A percentile compares a stretch with the other conserved stretches of the same genome.
Conservation (phyloP, 1,140 invertebrate species). For the Zaprionus taronus region DNA sequence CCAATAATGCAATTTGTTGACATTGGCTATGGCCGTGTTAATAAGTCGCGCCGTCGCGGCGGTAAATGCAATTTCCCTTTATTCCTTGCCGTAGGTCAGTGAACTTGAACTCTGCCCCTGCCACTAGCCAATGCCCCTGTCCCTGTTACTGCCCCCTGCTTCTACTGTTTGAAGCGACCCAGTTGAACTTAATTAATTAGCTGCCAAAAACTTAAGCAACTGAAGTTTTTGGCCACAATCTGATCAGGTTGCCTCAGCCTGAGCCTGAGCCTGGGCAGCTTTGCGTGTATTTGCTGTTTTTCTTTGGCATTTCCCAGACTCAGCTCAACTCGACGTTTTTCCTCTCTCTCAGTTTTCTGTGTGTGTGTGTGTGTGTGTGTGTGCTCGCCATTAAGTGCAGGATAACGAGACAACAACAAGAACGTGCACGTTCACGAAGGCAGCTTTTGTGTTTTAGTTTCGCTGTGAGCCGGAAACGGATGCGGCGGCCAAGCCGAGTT, state of each 20-base stretch:
- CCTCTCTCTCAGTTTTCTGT: background rate
- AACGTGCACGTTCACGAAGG: constrained; percentile 21
- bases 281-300: constrained; percentile 66
- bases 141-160: background rate
- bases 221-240: constrained; percentile 73
- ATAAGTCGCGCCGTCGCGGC: constrained; percentile 51
- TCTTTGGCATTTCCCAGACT: constrained; percentile 68
- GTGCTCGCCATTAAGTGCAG: constrained; percentile 65
- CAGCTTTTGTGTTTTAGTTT: constrained; percentile 77
- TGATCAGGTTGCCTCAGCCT: constrained; percentile 73
- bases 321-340: background rate
- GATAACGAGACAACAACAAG: constrained; percentile 32
- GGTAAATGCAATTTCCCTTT: constrained; percentile 62
- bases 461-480: constrained; percentile 69
- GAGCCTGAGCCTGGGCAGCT: constrained; percentile 43
- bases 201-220: constrained; percentile 62
- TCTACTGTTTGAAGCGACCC: background rate
- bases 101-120: constrained; percentile 35
- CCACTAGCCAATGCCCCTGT: background rate
- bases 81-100: constrained; percentile 21
- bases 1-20: constrained; percentile 80
- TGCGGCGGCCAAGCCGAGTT: constrained; percentile 26
- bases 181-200: constrained; percentile 81
- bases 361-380: constrained; percentile 24
- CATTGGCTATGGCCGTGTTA: constrained; percentile 75